Base-by-base conservation (phyloP, 2,888 invertebrate species). In the Teleogryllus oceanicus region DNA sequence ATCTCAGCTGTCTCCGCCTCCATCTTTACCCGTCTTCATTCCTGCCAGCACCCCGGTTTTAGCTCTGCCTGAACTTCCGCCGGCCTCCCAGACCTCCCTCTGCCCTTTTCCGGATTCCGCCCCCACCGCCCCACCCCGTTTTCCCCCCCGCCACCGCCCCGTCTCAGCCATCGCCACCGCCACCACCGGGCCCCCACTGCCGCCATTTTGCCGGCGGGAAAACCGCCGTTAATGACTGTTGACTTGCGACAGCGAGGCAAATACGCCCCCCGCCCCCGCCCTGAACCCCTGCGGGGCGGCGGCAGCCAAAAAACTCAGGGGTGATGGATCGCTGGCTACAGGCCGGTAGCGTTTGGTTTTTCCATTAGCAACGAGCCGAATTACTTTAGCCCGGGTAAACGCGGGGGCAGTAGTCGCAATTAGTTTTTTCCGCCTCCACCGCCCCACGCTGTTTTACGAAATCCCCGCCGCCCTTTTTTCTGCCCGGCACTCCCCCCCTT, bases 321-420 rank as follows among this genome's bases (percentile, higher is more conserved):
- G 16, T 62, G 62, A 62, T 62, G 62, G 62, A 62, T 62, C 62
- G n/a, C 62, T 62, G 62, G 62, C 62, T 62, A 62, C 62, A 62
- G 16, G 13, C 37, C 37, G 37, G 37, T 8, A 37, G 8, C n/a
- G 62, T 62, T 62, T 62, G n/a, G 62, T 16, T 62, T 62, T n/a
- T 5, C 62, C 62, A 62, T 62, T 62, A 62, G n/a, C 62, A 62
- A 62, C 62, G 62, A 62, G 62, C 62, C 62, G 62, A 16, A 3
- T 62, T 62, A 62, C 62, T 62, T 62, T 3, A 24, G 62, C 62
- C 16, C 8, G 8, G 62, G 16, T 62, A 62, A 62, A 62, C 62
- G n/a, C 13, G 62, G 62, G 8, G 37, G 37, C 37, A 37, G 5
- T 37, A 8, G 37, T 37, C 37, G 37, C 37, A 37, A 37, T 37